phyloP scores from a whole-genome alignment of 2,888 invertebrate genomes.

The Eupithecia dodoneata region DNA sequence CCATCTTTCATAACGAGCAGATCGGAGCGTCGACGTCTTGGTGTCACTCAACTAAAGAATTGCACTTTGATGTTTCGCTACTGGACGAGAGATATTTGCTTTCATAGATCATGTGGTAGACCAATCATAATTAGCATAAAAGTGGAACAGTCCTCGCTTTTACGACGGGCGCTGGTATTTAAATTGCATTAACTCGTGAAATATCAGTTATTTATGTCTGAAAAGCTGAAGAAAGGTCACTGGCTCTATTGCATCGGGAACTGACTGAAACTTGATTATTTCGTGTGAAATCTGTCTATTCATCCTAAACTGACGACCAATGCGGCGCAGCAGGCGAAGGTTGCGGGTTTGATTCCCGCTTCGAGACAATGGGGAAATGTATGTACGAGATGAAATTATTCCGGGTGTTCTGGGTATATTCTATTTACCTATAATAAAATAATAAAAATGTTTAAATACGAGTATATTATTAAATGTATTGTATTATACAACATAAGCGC shows the following conservation, averaged over 20 bases:
- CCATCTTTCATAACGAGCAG: constrained; percentile 26
- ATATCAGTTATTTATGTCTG: neutral
- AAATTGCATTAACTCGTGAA: neutral
- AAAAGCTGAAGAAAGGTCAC: neutral
- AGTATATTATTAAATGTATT: too few species aligned
- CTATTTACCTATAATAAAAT: too few species aligned
- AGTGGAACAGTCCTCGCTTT: neutral
- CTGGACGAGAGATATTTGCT: constrained; percentile 10
- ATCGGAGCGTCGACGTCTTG: constrained; percentile 19
- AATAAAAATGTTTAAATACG: too few species aligned
- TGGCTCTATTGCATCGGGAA: neutral
- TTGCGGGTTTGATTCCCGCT: too few species aligned
- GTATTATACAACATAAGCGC: too few species aligned
- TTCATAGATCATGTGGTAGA: neutral
- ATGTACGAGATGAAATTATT: too few species aligned
- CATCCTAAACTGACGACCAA: neutral
- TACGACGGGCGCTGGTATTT: neutral
- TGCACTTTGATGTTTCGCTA: constrained; percentile 7
- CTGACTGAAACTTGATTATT: neutral
- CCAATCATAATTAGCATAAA: constrained; percentile 2
- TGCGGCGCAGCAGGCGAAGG: too few species aligned
- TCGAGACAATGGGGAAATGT: too few species aligned
- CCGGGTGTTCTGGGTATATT: too few species aligned
- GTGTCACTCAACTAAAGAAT: constrained; percentile 25
- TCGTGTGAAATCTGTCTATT: neutral